Evolutionary conservation across 2,888 invertebrate genomes (phyloP).

Genomic region (Iselma pallidipennis): DNA sequence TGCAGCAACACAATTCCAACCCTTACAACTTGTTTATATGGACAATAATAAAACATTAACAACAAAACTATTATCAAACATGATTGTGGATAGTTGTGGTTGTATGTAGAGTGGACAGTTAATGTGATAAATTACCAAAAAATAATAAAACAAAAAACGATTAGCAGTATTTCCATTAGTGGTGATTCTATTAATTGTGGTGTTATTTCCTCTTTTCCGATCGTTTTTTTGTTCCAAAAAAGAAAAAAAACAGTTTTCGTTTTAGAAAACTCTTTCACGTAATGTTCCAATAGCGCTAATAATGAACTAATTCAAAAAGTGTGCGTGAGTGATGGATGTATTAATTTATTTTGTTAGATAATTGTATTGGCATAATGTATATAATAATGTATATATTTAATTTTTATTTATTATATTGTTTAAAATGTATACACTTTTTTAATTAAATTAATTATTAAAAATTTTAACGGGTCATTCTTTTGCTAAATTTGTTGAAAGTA

Average conservation of each 20-base stretch:
- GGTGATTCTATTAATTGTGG: constrained; percentile 1
- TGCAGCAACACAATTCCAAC: constrained; percentile 80
- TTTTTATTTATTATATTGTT: background rate
- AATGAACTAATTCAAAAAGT: background rate
- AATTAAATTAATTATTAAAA: background rate
- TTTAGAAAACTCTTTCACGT: constrained; percentile 1
- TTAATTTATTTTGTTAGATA: background rate
- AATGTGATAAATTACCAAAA: background rate
- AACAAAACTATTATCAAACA: constrained; percentile 80
- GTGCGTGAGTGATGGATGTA: background rate
- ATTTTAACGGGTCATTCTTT: too few relatives aligned
- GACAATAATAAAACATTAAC: constrained; percentile 79
- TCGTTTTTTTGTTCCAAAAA: background rate
- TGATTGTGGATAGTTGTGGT: constrained; percentile 91
- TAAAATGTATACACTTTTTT: background rate
- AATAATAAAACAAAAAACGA: constrained; percentile 3
- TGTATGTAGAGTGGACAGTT: constrained; percentile 66
- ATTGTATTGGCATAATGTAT: too few relatives aligned
- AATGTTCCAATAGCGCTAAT: constrained; percentile 1
- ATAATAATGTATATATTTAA: background rate
- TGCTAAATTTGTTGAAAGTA: too few relatives aligned
- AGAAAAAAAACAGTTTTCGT: background rate
- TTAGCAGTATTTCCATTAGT: constrained; percentile 20
- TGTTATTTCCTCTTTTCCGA: background rate
- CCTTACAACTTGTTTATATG: constrained; percentile 78